phyloP scores from a whole-genome alignment of 2,113 vertebrate species.

The Casuarius casuarius region DNA sequence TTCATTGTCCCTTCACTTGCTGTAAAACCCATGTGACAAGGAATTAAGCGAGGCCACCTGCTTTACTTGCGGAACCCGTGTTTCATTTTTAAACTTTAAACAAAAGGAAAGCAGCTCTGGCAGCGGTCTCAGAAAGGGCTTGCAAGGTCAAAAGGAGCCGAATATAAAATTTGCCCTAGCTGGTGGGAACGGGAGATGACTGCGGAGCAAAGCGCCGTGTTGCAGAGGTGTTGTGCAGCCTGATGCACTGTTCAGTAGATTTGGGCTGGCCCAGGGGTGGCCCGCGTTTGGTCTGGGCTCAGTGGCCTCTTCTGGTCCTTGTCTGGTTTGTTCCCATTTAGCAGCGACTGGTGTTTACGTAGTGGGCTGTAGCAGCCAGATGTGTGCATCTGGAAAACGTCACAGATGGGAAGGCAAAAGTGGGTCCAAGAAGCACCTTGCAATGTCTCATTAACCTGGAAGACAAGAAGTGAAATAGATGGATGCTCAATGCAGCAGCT shows the following conservation, averaged over 20 bases:
- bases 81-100: not conserved
- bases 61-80: not conserved
- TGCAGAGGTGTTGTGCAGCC: not conserved
- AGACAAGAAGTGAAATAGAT: accelerated
- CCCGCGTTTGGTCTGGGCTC: not conserved
- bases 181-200: not conserved
- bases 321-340: not conserved
- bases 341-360: not conserved
- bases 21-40: not conserved
- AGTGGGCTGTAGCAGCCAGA: not conserved
- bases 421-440: too few relatives aligned
- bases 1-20: slow-evolving; percentile 10
- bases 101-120: not conserved
- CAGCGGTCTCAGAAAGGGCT: not conserved
- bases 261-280: not conserved
- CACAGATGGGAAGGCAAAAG: accelerated
- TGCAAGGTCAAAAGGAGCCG: not conserved
- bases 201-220: not conserved
- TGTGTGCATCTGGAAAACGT: not conserved
- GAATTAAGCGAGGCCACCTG: slow-evolving; percentile 27
- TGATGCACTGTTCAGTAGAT: not conserved
- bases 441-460: not conserved
- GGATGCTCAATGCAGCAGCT: accelerated
- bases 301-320: not conserved
- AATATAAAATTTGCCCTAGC: not conserved